A percentile compares a stretch with the other conserved stretches of the same genome.
These are phyloP conservation scores for Schizopygopsis pylzovi DNA, from an alignment of 2,797 vertebrate species.

Conservation along the genomic window DNA sequence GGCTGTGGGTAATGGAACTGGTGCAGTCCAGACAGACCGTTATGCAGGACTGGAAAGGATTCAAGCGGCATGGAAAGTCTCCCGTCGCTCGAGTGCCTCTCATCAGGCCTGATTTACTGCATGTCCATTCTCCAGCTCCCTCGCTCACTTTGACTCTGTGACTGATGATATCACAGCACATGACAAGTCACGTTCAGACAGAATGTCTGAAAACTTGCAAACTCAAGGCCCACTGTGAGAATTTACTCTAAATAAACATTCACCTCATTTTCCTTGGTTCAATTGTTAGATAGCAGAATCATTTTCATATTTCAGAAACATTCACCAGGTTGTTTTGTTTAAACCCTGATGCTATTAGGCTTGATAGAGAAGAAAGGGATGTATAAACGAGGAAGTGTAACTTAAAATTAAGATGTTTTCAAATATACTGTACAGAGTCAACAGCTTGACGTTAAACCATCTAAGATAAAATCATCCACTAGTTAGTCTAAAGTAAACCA, in stretches of 20 bases:
- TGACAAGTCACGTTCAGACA: conserved; percentile 20
- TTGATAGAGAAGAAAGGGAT: conserved; percentile 1
- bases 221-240: neutral
- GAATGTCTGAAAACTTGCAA: neutral
- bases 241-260: conserved; percentile 23
- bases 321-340: neutral
- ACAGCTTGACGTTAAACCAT: neutral
- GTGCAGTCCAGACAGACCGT: conserved; percentile 22
- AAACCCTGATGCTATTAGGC: neutral
- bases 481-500: conserved; percentile 40
- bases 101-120: conserved; percentile 36
- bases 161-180: conserved; percentile 42
- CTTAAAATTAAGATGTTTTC: neutral
- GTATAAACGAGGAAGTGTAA: neutral
- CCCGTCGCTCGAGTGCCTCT: conserved; percentile 20
- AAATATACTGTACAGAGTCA: neutral
- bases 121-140: neutral
- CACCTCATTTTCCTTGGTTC: neutral
- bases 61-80: conserved; percentile 35
- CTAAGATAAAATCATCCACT: neutral
- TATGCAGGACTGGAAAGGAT: conserved; percentile 26
- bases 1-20: conserved; percentile 33
- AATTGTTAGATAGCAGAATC: neutral
- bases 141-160: conserved; percentile 6
- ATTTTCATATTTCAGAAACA: neutral